Evolutionary conservation across 2,113 vertebrate species (phyloP).

Genomic region (Cisticola juncidis): DNA sequence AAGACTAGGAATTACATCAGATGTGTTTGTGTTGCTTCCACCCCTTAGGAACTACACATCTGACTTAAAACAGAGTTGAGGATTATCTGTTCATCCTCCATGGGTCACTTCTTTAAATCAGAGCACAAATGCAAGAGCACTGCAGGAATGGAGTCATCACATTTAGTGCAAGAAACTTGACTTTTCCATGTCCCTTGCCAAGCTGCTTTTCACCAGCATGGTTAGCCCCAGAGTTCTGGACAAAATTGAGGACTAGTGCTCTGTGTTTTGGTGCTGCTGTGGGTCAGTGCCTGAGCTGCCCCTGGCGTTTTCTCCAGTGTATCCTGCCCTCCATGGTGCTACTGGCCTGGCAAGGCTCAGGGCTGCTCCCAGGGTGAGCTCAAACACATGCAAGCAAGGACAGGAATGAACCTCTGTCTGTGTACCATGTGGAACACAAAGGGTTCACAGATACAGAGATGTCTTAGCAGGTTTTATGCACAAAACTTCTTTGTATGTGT

Average conservation of each 20-base stretch:
- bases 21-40: neutral
- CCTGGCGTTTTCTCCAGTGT: neutral
- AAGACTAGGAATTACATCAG: neutral
- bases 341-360: neutral
- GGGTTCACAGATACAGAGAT: neutral
- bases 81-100: neutral
- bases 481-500: neutral
- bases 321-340: neutral
- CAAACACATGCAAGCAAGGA: accelerated
- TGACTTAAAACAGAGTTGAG: neutral
- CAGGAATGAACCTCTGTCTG: neutral
- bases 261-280: accelerated
- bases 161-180: neutral
- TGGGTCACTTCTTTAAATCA: neutral
- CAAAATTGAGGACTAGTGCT: neutral
- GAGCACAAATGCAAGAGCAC: neutral
- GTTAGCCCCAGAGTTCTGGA: neutral
- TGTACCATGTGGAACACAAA: accelerated
- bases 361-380: neutral
- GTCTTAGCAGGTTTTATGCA: neutral
- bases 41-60: neutral
- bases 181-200: neutral
- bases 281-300: neutral
- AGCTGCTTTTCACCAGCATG: neutral
- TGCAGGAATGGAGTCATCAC: neutral